A percentile compares a stretch with the other conserved stretches of the same genome.
phyloP scores from a whole-genome alignment of 2,113 vertebrate species.

The Malaclemys terrapin region DNA sequence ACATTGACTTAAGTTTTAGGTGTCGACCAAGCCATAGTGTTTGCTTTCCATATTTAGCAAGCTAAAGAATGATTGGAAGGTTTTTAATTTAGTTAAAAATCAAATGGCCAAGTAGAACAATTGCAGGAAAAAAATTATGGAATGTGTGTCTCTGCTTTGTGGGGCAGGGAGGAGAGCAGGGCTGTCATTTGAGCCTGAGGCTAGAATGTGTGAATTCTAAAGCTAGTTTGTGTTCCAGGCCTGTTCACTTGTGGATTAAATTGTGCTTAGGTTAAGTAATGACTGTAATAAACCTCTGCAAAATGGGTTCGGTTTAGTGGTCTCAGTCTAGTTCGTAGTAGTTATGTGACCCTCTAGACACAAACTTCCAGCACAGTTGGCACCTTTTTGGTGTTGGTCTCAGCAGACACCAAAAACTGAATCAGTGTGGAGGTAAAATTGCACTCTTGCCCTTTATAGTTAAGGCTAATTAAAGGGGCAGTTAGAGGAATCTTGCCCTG shows the following conservation, averaged over 20 bases:
- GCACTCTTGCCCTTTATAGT: background rate
- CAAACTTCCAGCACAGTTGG: background rate
- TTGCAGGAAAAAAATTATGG: background rate
- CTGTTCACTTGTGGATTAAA: background rate
- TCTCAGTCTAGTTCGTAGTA: background rate
- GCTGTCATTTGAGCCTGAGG: background rate
- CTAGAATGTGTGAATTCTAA: background rate
- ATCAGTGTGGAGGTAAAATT: background rate
- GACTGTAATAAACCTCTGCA: background rate
- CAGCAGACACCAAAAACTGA: constrained; percentile 5
- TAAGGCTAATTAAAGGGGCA: background rate
- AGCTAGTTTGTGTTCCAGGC: background rate
- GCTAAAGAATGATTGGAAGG: background rate
- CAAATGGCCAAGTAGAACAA: background rate
- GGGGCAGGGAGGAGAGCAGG: background rate
- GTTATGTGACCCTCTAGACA: background rate
- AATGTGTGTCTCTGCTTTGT: background rate
- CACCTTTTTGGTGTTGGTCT: background rate
- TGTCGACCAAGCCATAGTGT: background rate
- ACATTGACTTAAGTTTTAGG: background rate
- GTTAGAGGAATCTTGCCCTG: background rate
- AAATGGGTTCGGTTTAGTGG: background rate
- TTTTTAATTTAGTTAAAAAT: background rate
- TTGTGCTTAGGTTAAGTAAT: background rate
- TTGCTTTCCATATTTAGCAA: constrained; percentile 1